Conservation (phyloP, 92 coral and sea anemone genomes). For the Siderastrea siderea region DNA sequence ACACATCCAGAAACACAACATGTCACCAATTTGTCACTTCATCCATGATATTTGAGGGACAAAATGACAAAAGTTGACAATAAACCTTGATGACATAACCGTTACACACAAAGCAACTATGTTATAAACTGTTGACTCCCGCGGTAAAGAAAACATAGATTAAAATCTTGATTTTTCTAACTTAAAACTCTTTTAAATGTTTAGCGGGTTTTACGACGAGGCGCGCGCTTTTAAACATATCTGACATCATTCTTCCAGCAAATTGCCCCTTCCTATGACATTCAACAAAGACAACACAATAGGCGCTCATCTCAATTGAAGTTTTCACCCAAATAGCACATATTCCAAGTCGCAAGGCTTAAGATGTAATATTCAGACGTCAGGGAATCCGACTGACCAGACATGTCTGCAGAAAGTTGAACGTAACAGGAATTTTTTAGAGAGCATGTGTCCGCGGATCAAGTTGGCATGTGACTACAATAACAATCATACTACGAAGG, state of each 20-base stretch:
- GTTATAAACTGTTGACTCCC: background rate
- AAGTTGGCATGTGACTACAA: slow-evolving; percentile 24
- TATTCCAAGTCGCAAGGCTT: background rate
- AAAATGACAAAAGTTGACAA: slow-evolving; percentile 11
- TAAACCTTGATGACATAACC: background rate
- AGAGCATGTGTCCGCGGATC: background rate
- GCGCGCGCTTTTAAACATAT: background rate
- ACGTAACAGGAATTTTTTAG: background rate
- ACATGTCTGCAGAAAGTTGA: background rate
- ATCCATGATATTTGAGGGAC: background rate
- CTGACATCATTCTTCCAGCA: background rate
- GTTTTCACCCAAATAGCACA: background rate
- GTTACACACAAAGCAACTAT: background rate
- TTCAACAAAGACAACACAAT: no score
- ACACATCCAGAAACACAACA: background rate
- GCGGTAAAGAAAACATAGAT: slow-evolving; percentile 20
- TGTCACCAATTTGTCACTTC: slow-evolving; percentile 2
- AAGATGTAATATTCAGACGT: background rate
- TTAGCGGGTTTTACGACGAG: background rate
- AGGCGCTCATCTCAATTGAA: background rate
- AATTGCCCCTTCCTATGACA: background rate
- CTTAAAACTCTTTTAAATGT: background rate
- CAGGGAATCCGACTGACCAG: background rate
- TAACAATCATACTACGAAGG: background rate
- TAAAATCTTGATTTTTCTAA: background rate